Conservation (phyloP, 2,888 invertebrate genomes). For the Chaetogeoica ovagalla region DNA sequence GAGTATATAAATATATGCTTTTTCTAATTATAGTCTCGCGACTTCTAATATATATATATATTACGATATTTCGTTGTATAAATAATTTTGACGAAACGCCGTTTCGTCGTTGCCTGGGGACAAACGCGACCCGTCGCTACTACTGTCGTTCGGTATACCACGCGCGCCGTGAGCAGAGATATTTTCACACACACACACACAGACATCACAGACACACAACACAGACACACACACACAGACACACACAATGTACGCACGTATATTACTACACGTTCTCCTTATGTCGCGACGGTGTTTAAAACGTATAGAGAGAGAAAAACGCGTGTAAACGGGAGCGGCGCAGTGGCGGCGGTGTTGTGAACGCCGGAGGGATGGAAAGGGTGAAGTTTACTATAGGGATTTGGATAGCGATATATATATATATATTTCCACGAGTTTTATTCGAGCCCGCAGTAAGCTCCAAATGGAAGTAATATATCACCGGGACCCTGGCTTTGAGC, state of each 20-base stretch:
- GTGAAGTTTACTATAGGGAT: constrained; percentile 53
- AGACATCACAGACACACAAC: no score
- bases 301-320: constrained; percentile 45
- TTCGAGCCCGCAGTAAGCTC: constrained; percentile 53
- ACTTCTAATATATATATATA: no score
- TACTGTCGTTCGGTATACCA: neutral
- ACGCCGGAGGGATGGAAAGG: constrained; percentile 15
- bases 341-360: no score
- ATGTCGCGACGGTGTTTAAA: constrained; percentile 50
- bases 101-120: no score
- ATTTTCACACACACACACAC: constrained; percentile 16
- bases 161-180: neutral
- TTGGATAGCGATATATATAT: constrained; percentile 37
- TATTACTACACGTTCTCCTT: neutral
- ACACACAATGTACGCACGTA: no score
- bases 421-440: neutral
- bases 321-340: constrained; percentile 22
- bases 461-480: constrained; percentile 60
- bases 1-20: no score
- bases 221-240: no score
- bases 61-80: no score
- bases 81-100: no score
- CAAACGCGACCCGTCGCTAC: neutral
- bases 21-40: no score
- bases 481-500: constrained; percentile 58